phyloP scores from a whole-genome alignment of 2,888 invertebrate species.

The Apodemia zela region DNA sequence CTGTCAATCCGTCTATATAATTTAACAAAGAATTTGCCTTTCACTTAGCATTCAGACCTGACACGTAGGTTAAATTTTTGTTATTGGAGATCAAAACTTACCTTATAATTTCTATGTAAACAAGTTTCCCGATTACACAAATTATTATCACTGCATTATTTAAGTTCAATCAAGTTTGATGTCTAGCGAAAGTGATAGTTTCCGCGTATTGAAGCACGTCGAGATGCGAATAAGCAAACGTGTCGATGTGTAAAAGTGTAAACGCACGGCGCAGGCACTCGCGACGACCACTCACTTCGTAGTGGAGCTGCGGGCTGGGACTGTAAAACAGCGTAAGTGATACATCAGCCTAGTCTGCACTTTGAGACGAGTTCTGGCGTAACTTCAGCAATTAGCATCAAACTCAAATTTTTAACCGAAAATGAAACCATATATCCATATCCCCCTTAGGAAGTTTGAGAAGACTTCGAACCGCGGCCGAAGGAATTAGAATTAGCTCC shows the following conservation, averaged over 20 bases:
- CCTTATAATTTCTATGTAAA: constrained; percentile 51
- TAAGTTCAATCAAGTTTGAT: constrained; percentile 42
- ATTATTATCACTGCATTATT: constrained; percentile 57
- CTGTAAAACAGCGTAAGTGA: constrained; percentile 1
- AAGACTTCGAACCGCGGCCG: too few species aligned
- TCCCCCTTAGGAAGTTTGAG: too few species aligned
- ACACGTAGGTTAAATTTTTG: constrained; percentile 69
- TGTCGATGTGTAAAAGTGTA: constrained; percentile 34
- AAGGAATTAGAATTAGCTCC: too few species aligned
- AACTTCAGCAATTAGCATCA: background rate
- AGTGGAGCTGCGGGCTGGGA: constrained; percentile 19
- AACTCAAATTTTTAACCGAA: background rate
- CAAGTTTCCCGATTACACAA: constrained; percentile 46
- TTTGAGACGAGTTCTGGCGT: constrained; percentile 4
- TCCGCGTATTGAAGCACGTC: constrained; percentile 43
- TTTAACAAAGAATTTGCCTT: constrained; percentile 74
- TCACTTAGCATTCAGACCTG: constrained; percentile 72
- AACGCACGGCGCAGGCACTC: constrained; percentile 54
- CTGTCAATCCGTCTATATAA: constrained; percentile 52
- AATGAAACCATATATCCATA: too few species aligned
- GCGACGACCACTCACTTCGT: constrained; percentile 50
- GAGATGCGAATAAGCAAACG: constrained; percentile 46
- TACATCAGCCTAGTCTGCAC: background rate
- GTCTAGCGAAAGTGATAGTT: constrained; percentile 62
- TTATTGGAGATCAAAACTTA: constrained; percentile 51